These are phyloP conservation scores for Liolophura sinensis DNA, from an alignment of 1,140 invertebrate species.

Conservation along the genomic window DNA sequence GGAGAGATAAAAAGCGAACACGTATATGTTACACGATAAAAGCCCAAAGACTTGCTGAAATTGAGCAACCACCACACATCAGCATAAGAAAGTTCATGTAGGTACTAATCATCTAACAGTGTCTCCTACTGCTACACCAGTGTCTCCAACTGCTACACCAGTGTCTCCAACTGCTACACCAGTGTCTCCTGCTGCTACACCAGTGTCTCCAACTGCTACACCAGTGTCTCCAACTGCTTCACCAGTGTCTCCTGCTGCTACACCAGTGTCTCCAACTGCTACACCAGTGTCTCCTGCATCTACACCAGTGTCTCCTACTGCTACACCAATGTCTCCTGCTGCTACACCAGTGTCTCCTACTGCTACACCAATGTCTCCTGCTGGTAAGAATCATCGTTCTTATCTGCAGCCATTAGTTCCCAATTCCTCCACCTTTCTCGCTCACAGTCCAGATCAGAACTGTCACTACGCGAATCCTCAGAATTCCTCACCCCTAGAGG, in stretches of 20 bases:
- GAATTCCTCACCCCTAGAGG: no score
- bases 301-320: conserved; percentile 4
- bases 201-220: conserved; percentile 14
- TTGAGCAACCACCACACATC: no score
- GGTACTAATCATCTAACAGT: no score
- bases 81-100: no score
- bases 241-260: neutral
- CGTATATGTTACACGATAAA: no score
- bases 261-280: neutral
- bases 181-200: conserved; percentile 27
- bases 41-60: no score
- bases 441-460: conserved; percentile 19
- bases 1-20: no score
- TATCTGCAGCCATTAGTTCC: conserved; percentile 23
- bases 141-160: conserved; percentile 27
- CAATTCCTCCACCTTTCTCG: conserved; percentile 28
- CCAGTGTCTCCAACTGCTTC: conserved; percentile 25
- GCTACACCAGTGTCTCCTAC: neutral
- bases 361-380: conserved; percentile 26
- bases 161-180: conserved; percentile 15
- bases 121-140: conserved; percentile 13
- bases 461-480: no score
- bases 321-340: conserved; percentile 6
- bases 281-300: conserved; percentile 3
- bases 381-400: conserved; percentile 37